Percentiles rank a stretch among this genome's conserved stretches.
These are phyloP conservation scores for Hemicentrotus pulcherrimus DNA, from an alignment of 35 echinoderm and acorn worm genomes.

Conservation along the genomic window DNA sequence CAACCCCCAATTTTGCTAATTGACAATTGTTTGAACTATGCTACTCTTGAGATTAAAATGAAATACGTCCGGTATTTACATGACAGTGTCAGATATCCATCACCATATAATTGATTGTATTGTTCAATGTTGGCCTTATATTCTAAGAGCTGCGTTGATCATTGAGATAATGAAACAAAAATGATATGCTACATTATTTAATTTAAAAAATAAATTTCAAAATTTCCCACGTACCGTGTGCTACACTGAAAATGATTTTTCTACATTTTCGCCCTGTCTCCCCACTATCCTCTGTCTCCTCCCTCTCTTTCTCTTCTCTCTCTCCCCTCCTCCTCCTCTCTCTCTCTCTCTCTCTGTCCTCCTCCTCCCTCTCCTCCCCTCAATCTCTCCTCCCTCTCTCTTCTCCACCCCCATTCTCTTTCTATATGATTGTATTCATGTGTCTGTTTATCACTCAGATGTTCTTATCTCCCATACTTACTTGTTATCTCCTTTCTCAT, in stretches of 20 bases:
- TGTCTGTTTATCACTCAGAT: too few species aligned
- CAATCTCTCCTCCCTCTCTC: too few species aligned
- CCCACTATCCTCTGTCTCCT: neutral
- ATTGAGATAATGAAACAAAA: too few species aligned
- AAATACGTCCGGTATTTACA: neutral
- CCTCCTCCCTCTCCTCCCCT: neutral
- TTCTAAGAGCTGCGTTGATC: neutral
- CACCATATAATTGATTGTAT: neutral
- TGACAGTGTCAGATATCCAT: neutral
- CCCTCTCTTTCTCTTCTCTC: neutral
- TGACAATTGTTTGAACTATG: constrained; percentile 11
- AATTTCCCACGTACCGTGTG: too few species aligned
- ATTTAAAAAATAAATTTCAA: too few species aligned
- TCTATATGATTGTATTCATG: too few species aligned
- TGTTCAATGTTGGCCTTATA: neutral
- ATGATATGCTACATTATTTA: too few species aligned
- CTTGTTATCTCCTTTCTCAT: too few species aligned
- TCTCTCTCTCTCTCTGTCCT: neutral
- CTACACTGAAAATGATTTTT: too few species aligned
- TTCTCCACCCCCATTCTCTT: too few species aligned
- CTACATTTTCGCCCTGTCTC: too few species aligned
- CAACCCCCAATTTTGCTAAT: neutral
- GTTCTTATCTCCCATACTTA: too few species aligned
- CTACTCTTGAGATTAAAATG: neutral
- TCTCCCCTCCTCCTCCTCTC: neutral